Conservation (phyloP, 2,113 vertebrate genomes). For the Cheirogaleus medius region DNA sequence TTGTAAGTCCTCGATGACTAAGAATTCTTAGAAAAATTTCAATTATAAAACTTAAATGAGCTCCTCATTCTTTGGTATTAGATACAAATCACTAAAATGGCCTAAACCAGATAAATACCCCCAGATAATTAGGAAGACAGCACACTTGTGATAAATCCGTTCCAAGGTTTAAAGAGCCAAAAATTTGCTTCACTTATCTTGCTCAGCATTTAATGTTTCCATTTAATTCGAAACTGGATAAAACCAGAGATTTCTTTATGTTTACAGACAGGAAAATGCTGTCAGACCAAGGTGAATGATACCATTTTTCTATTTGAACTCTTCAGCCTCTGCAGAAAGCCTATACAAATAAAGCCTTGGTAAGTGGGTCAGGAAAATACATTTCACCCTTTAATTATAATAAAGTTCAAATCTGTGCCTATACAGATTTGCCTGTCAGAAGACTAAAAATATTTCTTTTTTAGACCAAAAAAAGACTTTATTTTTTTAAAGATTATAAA, state of each 20-base stretch:
- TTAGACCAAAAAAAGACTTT: neutral
- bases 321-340: neutral
- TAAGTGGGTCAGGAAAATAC: conserved; percentile 25
- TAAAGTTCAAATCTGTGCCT: conserved; percentile 39
- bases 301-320: conserved; percentile 20
- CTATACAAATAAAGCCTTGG: neutral
- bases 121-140: neutral
- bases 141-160: conserved; percentile 37
- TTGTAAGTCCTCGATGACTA: neutral
- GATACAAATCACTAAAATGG: neutral
- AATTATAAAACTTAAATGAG: neutral
- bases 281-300: neutral
- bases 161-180: neutral
- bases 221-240: conserved; percentile 4
- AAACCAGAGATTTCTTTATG: conserved; percentile 6
- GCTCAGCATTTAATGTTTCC: conserved; percentile 11
- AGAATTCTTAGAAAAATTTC: conserved; percentile 22
- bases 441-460: conserved; percentile 31
- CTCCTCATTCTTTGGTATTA: neutral
- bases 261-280: conserved; percentile 27
- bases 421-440: neutral
- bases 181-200: conserved; percentile 47
- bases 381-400: neutral
- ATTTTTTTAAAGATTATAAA: conserved; percentile 29
- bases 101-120: conserved; percentile 33